phyloP scores from a whole-genome alignment of 1,140 invertebrate species.

The Laupala kohalensis region DNA sequence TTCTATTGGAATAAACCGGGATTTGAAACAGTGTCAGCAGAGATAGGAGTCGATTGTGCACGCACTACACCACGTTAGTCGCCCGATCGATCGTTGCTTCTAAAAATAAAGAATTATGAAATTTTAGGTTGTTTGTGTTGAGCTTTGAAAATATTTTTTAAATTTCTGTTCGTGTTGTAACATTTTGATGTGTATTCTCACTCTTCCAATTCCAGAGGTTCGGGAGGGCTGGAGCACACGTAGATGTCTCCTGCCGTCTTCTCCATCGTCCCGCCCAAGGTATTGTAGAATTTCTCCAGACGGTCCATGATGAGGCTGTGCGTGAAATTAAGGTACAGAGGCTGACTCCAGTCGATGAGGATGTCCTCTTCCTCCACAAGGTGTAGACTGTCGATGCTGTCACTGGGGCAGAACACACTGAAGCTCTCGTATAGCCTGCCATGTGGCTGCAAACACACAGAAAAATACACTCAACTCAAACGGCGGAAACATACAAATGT shows the following conservation, averaged over 20 bases:
- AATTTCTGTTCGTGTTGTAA: too few relatives aligned
- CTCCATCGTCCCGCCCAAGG: constrained; percentile 45
- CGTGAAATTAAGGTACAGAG: constrained; percentile 70
- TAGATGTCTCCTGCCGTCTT: constrained; percentile 64
- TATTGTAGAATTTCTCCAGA: constrained; percentile 48
- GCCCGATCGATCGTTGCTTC: too few relatives aligned
- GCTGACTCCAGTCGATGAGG: constrained; percentile 59
- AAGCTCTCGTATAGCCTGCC: constrained; percentile 64
- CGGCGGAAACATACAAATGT: too few relatives aligned
- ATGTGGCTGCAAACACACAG: constrained; percentile 46
- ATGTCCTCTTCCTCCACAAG: constrained; percentile 56
- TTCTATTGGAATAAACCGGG: too few relatives aligned
- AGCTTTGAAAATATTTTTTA: too few relatives aligned
- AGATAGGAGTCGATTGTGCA: too few relatives aligned
- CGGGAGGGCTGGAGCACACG: constrained; percentile 44
- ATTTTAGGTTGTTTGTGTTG: too few relatives aligned
- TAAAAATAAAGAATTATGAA: too few relatives aligned
- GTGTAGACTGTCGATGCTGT: constrained; percentile 51
- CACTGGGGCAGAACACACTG: constrained; percentile 64
- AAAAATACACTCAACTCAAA: constrained; percentile 2
- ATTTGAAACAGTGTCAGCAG: too few relatives aligned
- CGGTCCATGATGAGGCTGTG: constrained; percentile 60
- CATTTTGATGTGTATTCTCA: constrained; percentile 20
- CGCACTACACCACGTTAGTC: too few relatives aligned
- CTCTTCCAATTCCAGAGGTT: constrained; percentile 38